Conservation (phyloP, 2,113 vertebrate genomes). For the Mirza zaza region DNA sequence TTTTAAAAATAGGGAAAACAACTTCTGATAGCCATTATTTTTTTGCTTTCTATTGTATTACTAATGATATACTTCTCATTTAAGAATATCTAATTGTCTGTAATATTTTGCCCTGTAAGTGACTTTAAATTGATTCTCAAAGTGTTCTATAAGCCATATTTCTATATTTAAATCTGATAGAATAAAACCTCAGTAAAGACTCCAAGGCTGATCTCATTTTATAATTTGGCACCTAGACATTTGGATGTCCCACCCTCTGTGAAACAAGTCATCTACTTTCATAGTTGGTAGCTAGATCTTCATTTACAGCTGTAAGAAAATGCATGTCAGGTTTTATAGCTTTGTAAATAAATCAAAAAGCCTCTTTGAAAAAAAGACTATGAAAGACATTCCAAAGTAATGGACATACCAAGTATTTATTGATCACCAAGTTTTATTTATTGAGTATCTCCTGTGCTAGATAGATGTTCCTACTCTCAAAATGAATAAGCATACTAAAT, state of each 20-base stretch:
- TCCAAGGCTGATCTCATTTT: conserved; percentile 52
- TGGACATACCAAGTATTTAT: conserved; percentile 23
- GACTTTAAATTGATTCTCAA: conserved; percentile 58
- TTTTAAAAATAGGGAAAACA: conserved; percentile 20
- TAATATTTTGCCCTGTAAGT: conserved; percentile 28
- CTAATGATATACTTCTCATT: conserved; percentile 26
- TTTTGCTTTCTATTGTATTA: conserved; percentile 4
- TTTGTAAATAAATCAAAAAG: conserved; percentile 52
- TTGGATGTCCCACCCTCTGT: conserved; percentile 45
- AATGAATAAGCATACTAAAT: conserved; percentile 24
- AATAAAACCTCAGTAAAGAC: conserved; percentile 45
- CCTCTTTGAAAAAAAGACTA: not conserved
- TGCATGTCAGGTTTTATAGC: conserved; percentile 28
- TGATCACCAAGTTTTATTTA: conserved; percentile 30
- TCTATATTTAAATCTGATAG: conserved; percentile 49
- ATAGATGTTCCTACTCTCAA: not conserved
- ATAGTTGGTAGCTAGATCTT: conserved; percentile 46
- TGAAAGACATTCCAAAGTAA: conserved; percentile 50
- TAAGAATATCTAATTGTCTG: conserved; percentile 13
- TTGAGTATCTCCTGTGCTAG: not conserved
- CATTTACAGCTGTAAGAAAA: conserved; percentile 54
- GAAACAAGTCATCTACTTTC: conserved; percentile 37
- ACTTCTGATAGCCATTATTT: not conserved
- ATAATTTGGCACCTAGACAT: conserved; percentile 57
- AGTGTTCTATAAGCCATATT: conserved; percentile 50